phyloP scores from a whole-genome alignment of 2,888 invertebrate genomes.

The Holacanthella duospinosa region DNA sequence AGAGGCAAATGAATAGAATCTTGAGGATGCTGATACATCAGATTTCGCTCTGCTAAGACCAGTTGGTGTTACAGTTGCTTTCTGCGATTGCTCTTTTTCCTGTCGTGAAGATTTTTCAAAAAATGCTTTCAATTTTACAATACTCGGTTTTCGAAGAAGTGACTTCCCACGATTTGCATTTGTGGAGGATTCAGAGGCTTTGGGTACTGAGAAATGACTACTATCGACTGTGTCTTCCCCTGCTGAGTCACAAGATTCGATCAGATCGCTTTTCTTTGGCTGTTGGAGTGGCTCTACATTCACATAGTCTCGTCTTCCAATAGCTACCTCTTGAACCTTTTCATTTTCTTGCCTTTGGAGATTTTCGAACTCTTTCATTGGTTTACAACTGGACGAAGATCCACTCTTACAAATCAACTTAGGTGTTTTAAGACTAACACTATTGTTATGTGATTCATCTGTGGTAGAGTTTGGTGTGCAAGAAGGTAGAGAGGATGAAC shows the following conservation, averaged over 20 bases:
- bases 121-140: slow-evolving; percentile 41
- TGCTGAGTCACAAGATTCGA: neutral
- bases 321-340: neutral
- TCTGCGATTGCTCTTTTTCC: slow-evolving; percentile 30
- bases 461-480: neutral
- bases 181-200: neutral
- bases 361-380: neutral
- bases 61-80: slow-evolving; percentile 5
- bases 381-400: neutral
- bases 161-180: slow-evolving; percentile 8
- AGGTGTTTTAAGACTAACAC: too few species aligned
- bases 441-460: too few species aligned
- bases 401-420: too few species aligned
- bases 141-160: slow-evolving; percentile 39
- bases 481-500: neutral
- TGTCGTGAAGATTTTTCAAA: slow-evolving; percentile 39
- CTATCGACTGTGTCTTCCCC: neutral
- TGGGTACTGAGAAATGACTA: neutral
- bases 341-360: neutral
- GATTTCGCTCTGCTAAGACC: slow-evolving; percentile 35
- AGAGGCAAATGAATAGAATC: slow-evolving; percentile 29
- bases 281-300: neutral
- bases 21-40: slow-evolving; percentile 34
- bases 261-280: neutral
- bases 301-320: neutral